phyloP scores from a whole-genome alignment of 2,888 invertebrate genomes.

The Flexamia atlantica region DNA sequence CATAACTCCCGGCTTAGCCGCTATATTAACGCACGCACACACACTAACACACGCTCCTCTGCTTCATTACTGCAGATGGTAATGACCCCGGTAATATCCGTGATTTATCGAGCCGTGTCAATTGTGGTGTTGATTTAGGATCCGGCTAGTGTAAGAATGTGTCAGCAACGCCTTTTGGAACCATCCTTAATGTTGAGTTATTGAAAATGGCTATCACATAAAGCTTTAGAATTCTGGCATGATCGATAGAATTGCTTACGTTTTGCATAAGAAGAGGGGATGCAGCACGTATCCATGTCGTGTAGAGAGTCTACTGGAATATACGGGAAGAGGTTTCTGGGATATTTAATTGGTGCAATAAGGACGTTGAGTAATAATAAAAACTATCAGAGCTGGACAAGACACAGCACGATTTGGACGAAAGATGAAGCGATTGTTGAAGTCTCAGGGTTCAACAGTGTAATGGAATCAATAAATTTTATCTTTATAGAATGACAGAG shows the following conservation, averaged over 20 bases:
- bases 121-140: conserved; percentile 42
- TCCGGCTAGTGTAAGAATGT: conserved; percentile 26
- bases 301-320: neutral
- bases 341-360: no score
- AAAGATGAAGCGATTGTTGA: no score
- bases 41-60: neutral
- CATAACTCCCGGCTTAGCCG: conserved; percentile 27
- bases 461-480: no score
- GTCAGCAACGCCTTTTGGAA: conserved; percentile 38
- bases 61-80: conserved; percentile 38
- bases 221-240: neutral
- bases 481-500: no score
- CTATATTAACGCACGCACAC: conserved; percentile 32
- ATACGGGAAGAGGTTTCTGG: no score
- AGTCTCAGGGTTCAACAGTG: no score
- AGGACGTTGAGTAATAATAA: no score
- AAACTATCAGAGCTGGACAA: no score
- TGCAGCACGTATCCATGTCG: neutral
- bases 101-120: conserved; percentile 36
- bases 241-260: conserved; percentile 12
- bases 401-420: no score
- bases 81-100: conserved; percentile 44
- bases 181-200: conserved; percentile 38
- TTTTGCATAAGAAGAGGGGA: neutral
- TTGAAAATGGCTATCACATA: conserved; percentile 18